These are phyloP conservation scores for Drosophila biarmipes DNA, from an alignment of 1,140 invertebrate genomes.

Conservation along the genomic window DNA sequence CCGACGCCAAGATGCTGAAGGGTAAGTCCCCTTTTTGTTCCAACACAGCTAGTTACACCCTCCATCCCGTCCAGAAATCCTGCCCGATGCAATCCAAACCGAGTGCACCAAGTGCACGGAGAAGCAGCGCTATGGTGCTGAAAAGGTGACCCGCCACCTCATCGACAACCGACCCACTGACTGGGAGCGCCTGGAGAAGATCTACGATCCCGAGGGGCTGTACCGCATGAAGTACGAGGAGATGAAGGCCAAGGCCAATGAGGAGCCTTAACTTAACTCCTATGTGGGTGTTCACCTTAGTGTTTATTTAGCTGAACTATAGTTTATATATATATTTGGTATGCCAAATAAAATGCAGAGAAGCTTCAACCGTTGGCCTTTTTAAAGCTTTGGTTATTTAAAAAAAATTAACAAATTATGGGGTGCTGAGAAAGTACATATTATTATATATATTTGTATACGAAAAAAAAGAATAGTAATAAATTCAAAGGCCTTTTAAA, in stretches of 20 bases:
- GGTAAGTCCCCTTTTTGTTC: slow-evolving; percentile 25
- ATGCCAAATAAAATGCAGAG: slow-evolving; percentile 4
- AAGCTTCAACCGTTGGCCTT: neutral
- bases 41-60: neutral
- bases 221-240: slow-evolving; percentile 84
- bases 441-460: no score
- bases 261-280: neutral
- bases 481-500: no score
- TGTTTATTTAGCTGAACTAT: neutral
- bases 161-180: slow-evolving; percentile 86
- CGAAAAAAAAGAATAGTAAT: no score
- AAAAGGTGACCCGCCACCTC: slow-evolving; percentile 85
- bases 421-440: no score
- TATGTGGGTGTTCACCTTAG: neutral
- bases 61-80: slow-evolving; percentile 84
- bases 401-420: no score
- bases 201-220: slow-evolving; percentile 87
- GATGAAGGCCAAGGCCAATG: slow-evolving; percentile 31
- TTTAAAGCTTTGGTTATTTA: neutral
- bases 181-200: slow-evolving; percentile 86
- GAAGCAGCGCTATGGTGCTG: slow-evolving; percentile 85
- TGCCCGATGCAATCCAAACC: slow-evolving; percentile 88
- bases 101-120: slow-evolving; percentile 88
- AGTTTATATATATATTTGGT: no score
- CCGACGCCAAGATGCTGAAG: slow-evolving; percentile 89